Conservation (phyloP, 1,140 invertebrate genomes). For the Nebria ingens region DNA sequence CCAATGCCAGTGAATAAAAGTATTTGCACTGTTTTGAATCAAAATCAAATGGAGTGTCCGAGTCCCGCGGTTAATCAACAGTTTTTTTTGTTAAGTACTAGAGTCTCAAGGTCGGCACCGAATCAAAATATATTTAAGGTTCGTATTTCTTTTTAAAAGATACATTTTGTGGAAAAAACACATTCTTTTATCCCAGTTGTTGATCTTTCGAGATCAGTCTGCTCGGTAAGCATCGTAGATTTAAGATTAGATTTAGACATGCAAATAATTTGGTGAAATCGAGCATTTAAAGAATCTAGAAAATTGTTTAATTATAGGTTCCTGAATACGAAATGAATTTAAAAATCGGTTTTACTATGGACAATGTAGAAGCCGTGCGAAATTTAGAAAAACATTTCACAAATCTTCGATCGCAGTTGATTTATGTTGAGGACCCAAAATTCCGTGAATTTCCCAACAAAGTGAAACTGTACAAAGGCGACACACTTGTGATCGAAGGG, state of each 20-base stretch:
- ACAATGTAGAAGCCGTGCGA: constrained; percentile 78
- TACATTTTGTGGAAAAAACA: no score
- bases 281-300: constrained; percentile 25
- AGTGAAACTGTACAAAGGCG: constrained; percentile 86
- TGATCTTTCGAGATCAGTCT: no score
- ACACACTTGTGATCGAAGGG: constrained; percentile 91
- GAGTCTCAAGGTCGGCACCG: constrained; percentile 27
- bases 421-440: constrained; percentile 87
- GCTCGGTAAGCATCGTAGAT: no score
- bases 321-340: constrained; percentile 50
- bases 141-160: no score
- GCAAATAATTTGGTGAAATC: constrained; percentile 17
- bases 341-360: constrained; percentile 89
- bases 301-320: constrained; percentile 17
- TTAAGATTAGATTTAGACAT: no score
- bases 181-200: neutral
- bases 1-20: constrained; percentile 61
- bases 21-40: constrained; percentile 74
- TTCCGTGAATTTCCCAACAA: constrained; percentile 78
- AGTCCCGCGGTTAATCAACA: constrained; percentile 67
- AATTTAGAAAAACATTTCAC: constrained; percentile 83
- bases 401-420: constrained; percentile 62
- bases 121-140: constrained; percentile 30
- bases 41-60: constrained; percentile 89
- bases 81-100: constrained; percentile 25